Base-by-base conservation (phyloP, 2,888 invertebrate species). In the Phalera bucephala region DNA sequence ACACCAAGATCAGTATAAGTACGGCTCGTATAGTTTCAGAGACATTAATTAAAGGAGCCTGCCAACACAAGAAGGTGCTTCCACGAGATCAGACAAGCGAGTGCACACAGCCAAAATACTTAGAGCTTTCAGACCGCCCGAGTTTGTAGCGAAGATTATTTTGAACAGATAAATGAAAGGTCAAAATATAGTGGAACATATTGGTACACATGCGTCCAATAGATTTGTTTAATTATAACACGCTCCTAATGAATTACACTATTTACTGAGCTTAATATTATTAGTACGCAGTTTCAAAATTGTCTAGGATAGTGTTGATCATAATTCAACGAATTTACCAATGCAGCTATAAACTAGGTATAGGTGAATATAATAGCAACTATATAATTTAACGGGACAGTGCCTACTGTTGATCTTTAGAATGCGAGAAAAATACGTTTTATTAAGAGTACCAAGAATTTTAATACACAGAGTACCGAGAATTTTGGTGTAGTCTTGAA, bases 41-140 rank as follows among this genome's bases (percentile, higher is more conserved):
- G 81, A 82, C 83, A 82, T 84, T 87, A 86, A 86, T 87, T 86
- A 87, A 82, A 78, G 78, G 74, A 72, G 68, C 60, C 80, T 82
- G 87, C 81, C 87, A 84, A 62, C 72, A 62, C 86, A 85, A 86
- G 81, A 81, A 82, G 86, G 86, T 78, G 80, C 72, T 60, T 64
- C 63, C 67, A 64, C 61, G 63, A 75, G 75, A 80, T 77, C 73
- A 80, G 78, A 74, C 72, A 72, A 64, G 72, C 68, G 64, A 53
- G 57, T 52, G 36, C 73, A 70, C 64, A 59, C 56, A 65, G 64
- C 79, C 77, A 80, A 52, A 60, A 54, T 72, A 73, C 52, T 37
- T 45, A 69, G 80, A 72, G 55, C 58, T 49, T 41, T 45, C 56
- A 47, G 45, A 45, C 40, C 52, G 52, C 42, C 49, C 38, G 43